phyloP scores from a whole-genome alignment of 2,888 invertebrate species.

The Plebejus anna region DNA sequence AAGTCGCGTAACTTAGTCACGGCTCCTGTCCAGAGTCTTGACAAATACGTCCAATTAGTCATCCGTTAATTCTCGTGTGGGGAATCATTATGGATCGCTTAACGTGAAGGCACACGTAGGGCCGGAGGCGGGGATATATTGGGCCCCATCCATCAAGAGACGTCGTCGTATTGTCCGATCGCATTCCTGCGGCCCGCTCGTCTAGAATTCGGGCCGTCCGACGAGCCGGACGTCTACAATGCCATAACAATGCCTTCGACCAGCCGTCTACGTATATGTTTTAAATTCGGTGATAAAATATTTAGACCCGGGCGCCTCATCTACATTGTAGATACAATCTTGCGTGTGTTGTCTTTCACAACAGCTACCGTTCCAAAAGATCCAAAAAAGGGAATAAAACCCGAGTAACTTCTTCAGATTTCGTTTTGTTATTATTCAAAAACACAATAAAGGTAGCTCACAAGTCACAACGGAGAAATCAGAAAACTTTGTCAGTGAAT shows the following conservation, averaged over 20 bases:
- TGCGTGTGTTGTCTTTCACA: neutral
- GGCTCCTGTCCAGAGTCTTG: neutral
- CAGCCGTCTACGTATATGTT: constrained; percentile 44
- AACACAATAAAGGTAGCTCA: neutral
- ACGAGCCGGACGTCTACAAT: neutral
- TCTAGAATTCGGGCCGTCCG: constrained; percentile 51
- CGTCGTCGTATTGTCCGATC: constrained; percentile 60
- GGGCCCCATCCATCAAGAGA: constrained; percentile 61
- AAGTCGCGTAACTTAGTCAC: constrained; percentile 8
- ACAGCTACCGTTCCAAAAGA: neutral
- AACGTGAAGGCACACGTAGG: constrained; percentile 28
- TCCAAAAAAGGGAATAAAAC: neutral
- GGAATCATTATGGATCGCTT: constrained; percentile 28
- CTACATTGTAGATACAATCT: neutral
- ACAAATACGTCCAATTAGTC: constrained; percentile 18
- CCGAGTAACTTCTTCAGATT: neutral
- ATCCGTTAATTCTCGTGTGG: constrained; percentile 11
- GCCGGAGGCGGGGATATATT: constrained; percentile 59
- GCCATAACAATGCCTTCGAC: neutral
- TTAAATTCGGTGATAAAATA: constrained; percentile 42
- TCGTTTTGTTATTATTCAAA: neutral
- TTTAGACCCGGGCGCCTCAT: constrained; percentile 9
- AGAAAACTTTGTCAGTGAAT: neutral
- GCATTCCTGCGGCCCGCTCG: constrained; percentile 52
- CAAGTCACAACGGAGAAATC: neutral